Conservation (phyloP, 2,888 invertebrate genomes). For the Portevinia maculata region DNA sequence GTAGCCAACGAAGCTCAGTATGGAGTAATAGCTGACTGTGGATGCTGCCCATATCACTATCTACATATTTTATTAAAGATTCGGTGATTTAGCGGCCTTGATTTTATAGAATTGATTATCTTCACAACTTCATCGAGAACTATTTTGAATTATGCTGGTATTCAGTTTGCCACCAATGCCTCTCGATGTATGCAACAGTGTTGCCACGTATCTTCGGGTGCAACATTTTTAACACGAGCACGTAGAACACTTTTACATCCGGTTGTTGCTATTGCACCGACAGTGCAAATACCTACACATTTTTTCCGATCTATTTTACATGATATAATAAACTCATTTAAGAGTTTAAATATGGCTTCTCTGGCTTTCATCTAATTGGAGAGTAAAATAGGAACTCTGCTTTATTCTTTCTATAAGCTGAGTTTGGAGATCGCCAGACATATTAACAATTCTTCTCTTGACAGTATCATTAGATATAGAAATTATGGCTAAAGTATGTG, state of each 20-base stretch:
- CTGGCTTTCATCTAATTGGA: conserved; percentile 3
- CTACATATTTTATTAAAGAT: conserved; percentile 28
- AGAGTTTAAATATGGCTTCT: background rate
- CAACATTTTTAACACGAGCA: no score
- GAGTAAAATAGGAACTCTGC: conserved; percentile 6
- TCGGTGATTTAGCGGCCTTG: background rate
- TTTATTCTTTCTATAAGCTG: background rate
- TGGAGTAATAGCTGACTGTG: conserved; percentile 35
- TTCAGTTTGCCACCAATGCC: conserved; percentile 3
- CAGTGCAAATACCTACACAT: no score
- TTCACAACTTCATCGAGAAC: conserved; percentile 26
- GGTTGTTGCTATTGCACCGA: no score
- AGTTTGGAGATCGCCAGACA: conserved; percentile 13
- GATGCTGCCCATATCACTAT: conserved; percentile 26
- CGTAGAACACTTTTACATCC: no score
- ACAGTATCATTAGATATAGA: background rate
- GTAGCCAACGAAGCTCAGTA: background rate
- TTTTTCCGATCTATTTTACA: no score
- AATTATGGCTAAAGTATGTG: no score
- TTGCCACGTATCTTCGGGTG: no score
- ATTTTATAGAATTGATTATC: conserved; percentile 23
- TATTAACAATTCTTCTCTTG: conserved; percentile 29
- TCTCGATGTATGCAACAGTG: no score
- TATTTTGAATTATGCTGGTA: no score
- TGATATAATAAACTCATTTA: background rate